Base-by-base conservation (phyloP, 2,113 vertebrate species). In the Hippolais icterina region DNA sequence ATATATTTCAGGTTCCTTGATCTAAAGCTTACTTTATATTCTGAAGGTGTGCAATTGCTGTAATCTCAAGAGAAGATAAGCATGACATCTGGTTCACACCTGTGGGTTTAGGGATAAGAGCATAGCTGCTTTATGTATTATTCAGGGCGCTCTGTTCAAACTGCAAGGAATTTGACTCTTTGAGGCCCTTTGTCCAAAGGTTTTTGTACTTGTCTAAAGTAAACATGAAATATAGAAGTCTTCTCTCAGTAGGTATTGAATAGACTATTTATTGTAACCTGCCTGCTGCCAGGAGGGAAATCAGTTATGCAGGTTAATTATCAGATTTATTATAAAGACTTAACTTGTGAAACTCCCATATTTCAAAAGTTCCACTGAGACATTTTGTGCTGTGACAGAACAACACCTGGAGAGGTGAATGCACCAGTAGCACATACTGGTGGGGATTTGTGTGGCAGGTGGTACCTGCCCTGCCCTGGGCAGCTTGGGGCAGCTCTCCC, bases 61-160 rank as follows among this genome's bases (percentile, higher is more conserved):
- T 95, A 96, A 95, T 98, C 97, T 98, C 95, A 94, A 83, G 96
- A 95, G 96, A 94, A 98, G 98, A 98, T 96, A 97, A 97, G 96
- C 96, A 33, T 96, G 97, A 95, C 97, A 96, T 98, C 96, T 97
- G 97, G 95, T 97, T 97, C 95, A 95, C 97, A 98, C 97, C 97
- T 98, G 97, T 95, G 96, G 96, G 96, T 97, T 90, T 96, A 93
- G 87, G 97, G 97, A 97, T 97, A 89, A 97, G 96, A 96, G 92
- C 16, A 0, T 84, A 94, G 94, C 87, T 93, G 77, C 89, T 97
- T 97, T 84, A 95, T 97, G 93, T 96, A 95, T 96, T 95, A 96
- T 96, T 97, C 94, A 76, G 94, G 89, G 77, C 22, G 7, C 80
- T 92, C 83, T 87, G 41, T 54, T n/a, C 77, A 64, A 69, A 77